phyloP scores from a whole-genome alignment of 2,113 vertebrate species.

The Asarcornis scutulata region DNA sequence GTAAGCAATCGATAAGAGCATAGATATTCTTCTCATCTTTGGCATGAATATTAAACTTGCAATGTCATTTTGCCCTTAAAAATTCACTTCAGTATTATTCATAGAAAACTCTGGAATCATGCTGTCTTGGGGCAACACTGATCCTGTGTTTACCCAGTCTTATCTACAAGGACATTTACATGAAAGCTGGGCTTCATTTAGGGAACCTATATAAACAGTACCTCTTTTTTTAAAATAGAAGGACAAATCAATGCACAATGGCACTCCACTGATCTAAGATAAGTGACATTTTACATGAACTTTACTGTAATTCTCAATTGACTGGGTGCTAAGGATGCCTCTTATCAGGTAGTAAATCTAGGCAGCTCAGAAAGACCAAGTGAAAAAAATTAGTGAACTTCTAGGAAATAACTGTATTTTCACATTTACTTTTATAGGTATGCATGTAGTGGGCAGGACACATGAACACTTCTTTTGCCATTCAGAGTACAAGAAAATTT shows the following conservation, averaged over 20 bases:
- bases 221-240: background rate
- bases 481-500: background rate
- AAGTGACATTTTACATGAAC: background rate
- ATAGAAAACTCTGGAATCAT: background rate
- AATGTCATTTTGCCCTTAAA: slow-evolving; percentile 3
- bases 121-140: background rate
- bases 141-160: background rate
- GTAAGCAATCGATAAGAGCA: background rate
- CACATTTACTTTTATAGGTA: background rate
- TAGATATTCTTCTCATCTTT: background rate
- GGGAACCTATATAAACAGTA: background rate
- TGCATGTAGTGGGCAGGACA: background rate
- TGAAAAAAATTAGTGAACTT: background rate
- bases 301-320: background rate
- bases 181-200: background rate
- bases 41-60: background rate
- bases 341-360: background rate
- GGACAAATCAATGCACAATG: background rate
- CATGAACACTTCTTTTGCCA: background rate
- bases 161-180: background rate
- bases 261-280: background rate
- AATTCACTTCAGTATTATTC: background rate
- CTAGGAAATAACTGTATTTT: background rate
- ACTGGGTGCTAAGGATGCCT: background rate
- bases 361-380: background rate